Evolutionary conservation across 2,113 vertebrate species (phyloP), one percentile per base, ranked within the genome.

Genomic region (Rhodinocichla rosea): DNA sequence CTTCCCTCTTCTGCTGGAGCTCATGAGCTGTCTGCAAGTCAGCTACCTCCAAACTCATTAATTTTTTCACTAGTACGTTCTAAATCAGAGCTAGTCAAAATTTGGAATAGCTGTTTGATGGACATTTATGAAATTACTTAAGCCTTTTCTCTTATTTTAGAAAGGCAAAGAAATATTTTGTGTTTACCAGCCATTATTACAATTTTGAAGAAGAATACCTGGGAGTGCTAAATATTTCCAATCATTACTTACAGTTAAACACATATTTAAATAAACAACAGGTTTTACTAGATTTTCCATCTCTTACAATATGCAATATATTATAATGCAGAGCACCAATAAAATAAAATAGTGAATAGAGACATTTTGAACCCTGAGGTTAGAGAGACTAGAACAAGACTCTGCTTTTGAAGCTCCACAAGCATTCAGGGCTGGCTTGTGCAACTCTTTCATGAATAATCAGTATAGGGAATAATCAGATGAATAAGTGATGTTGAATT

Each of bases 301-400:
- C 40, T 91, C 33, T 89, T 95, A 76, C 57, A 94, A 62, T 79
- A 80, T 91, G 49, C 28, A 90, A 14, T 88, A 71, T 74, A 90
- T 94, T 91, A 65, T 78, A 89, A 95, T 83, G 62, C 33, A 78
- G 84, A 92, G 49, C 57, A 79, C 89, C 63, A 94, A 47, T 95
- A 73, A 90, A 93, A 74, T 30, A 70, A 86, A 94, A 81, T 39
- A 62, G 60, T 73, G 42, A 57, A n/a, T 20, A 75, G 89, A 95
- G 81, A 68, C 76, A 95, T 91, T 95, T 94, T 94, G 92, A 96
- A 95, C 96, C 96, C 95, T 17, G 92, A 76, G 95, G 96, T 94
- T 87, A 95, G 70, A 87, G 65, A 94, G 96, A 95, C 75, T 89
- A 89, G 78, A 75, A 19, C n/a, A 71, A 55, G 76, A 32, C 64